These are phyloP conservation scores for Aurelia aurita DNA, from an alignment of 30 jellyfish, hydroid and myxozoan species.

Conservation along the genomic window DNA sequence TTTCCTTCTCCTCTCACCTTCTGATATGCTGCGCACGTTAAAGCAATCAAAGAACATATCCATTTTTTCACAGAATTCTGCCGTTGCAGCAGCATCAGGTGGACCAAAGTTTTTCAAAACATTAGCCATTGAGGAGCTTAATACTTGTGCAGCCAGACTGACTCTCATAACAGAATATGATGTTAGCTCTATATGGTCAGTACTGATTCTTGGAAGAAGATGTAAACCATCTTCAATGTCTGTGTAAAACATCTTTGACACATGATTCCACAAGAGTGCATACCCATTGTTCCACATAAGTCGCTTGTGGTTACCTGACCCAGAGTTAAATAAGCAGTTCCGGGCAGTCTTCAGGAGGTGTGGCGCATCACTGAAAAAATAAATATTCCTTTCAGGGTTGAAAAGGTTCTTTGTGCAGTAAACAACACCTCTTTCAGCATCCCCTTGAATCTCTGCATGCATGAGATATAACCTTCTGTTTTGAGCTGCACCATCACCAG, in stretches of 20 bases:
- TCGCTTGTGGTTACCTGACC: slow-evolving; percentile 11
- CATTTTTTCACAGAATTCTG: slow-evolving; percentile 21
- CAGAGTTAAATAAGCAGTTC: neutral
- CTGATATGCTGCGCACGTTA: slow-evolving; percentile 18
- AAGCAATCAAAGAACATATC: slow-evolving; percentile 37
- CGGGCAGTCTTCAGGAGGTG: slow-evolving; percentile 40
- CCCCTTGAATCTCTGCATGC: neutral
- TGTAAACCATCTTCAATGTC: slow-evolving; percentile 42
- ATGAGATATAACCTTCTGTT: neutral
- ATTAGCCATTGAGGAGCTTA: slow-evolving; percentile 39
- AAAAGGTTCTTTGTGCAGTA: neutral
- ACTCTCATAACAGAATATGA: slow-evolving; percentile 69
- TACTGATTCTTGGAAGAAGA: slow-evolving; percentile 48
- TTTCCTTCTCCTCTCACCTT: slow-evolving; percentile 25
- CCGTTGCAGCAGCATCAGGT: slow-evolving; percentile 41
- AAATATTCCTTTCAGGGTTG: slow-evolving; percentile 14
- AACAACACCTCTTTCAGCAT: neutral
- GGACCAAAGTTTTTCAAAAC: slow-evolving; percentile 36
- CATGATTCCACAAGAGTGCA: slow-evolving; percentile 44
- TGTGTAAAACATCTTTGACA: slow-evolving; percentile 19
- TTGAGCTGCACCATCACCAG: neutral
- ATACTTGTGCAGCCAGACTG: slow-evolving; percentile 71
- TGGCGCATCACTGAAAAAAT: too few relatives aligned
- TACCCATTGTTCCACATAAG: slow-evolving; percentile 21
- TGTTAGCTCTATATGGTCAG: slow-evolving; percentile 66